Conservation (phyloP, 2,797 vertebrate species). For the Phataginus tricuspis region DNA sequence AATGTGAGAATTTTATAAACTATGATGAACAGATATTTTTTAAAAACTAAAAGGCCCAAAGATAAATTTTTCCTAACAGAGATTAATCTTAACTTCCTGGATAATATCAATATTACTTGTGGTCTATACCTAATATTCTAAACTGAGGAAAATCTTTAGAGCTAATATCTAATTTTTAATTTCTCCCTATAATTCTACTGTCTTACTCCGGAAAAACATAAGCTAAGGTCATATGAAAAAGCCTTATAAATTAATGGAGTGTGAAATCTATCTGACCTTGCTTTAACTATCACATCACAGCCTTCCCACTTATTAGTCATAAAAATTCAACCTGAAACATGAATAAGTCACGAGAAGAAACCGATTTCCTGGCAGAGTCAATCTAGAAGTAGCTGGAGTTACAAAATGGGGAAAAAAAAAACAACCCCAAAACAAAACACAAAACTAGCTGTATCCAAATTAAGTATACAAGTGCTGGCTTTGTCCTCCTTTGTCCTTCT, state of each 20-base stretch:
- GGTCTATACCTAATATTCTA: neutral
- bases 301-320: neutral
- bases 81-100: conserved; percentile 55
- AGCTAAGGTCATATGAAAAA: conserved; percentile 66
- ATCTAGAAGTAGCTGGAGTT: neutral
- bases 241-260: conserved; percentile 70
- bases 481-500: conserved; percentile 35
- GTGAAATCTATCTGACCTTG: conserved; percentile 55
- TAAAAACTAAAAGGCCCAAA: neutral
- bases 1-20: conserved; percentile 36
- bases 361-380: conserved; percentile 10
- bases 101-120: conserved; percentile 4
- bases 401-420: neutral
- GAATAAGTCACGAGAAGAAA: conserved; percentile 32
- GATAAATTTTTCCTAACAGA: conserved; percentile 46
- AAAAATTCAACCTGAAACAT: conserved; percentile 68
- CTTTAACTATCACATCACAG: conserved; percentile 54
- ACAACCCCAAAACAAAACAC: neutral
- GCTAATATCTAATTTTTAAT: conserved; percentile 54
- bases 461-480: conserved; percentile 45
- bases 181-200: conserved; percentile 3
- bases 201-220: conserved; percentile 65
- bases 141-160: conserved; percentile 29
- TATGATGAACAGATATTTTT: neutral
- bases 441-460: neutral